Conservation (phyloP, 2,797 vertebrate species). For the Propithecus deckenii region DNA sequence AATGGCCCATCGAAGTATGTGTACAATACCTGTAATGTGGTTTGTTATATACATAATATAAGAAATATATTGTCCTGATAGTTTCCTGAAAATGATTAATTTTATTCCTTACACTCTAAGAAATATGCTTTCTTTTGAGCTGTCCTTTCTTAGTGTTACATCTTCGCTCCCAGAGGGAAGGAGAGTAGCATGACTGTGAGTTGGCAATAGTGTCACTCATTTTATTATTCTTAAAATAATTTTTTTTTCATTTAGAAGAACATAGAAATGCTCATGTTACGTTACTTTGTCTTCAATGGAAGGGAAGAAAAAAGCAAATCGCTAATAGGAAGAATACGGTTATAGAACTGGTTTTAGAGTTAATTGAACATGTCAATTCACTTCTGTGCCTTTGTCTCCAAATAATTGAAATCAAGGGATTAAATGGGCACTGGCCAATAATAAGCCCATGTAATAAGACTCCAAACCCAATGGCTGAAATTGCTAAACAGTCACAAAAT, state of each 20-base stretch:
- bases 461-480: background rate
- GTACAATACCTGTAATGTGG: slow-evolving; percentile 27
- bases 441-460: background rate
- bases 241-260: background rate
- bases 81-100: slow-evolving; percentile 58
- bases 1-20: slow-evolving; percentile 57
- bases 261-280: background rate
- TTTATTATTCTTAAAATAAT: background rate
- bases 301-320: background rate
- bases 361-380: background rate
- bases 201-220: background rate
- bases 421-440: background rate
- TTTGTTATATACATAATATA: slow-evolving; percentile 52
- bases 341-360: background rate
- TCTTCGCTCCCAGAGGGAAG: background rate
- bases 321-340: background rate
- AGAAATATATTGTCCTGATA: background rate
- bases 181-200: background rate
- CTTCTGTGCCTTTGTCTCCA: background rate
- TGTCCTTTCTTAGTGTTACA: background rate
- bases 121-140: background rate
- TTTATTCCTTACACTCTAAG: background rate
- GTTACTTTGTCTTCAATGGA: background rate
- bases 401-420: background rate
- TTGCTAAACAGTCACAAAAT: background rate